phyloP scores from a whole-genome alignment of 92 coral and sea anemone genomes.

The Phenganax subtilis region DNA sequence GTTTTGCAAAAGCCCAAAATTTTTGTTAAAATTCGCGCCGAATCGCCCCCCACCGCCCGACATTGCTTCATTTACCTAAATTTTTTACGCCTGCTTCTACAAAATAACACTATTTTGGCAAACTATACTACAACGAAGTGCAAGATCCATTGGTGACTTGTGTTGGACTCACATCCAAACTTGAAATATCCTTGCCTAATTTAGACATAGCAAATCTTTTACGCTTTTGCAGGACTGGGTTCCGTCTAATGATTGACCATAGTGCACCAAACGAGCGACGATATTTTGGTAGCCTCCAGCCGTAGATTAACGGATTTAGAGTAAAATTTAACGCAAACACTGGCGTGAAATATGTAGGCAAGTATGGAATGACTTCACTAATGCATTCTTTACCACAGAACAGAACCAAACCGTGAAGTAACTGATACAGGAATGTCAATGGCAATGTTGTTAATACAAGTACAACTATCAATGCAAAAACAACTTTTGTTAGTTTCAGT shows the following conservation, averaged over 20 bases:
- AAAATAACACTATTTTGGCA: too few species aligned
- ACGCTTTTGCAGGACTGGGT: neutral
- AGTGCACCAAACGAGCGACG: conserved; percentile 15
- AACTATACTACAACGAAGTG: neutral
- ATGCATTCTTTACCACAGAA: neutral
- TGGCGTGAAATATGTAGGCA: conserved; percentile 9
- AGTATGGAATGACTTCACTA: neutral
- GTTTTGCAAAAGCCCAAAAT: too few species aligned
- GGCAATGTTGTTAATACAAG: conserved; percentile 18
- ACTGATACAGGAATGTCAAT: conserved; percentile 19
- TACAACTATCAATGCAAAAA: neutral
- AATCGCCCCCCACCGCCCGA: too few species aligned
- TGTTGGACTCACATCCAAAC: conserved; percentile 6
- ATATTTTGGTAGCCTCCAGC: conserved; percentile 32
- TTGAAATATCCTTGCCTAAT: neutral
- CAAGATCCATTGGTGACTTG: conserved; percentile 12
- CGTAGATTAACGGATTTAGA: conserved; percentile 14
- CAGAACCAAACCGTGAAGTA: neutral
- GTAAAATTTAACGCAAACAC: conserved; percentile 9
- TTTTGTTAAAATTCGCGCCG: too few species aligned
- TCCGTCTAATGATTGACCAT: neutral
- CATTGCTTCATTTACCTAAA: too few species aligned
- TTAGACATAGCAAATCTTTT: neutral
- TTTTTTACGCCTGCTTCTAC: too few species aligned
- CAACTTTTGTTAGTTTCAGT: conserved; percentile 8